Evolutionary conservation across 2,113 vertebrate genomes (phyloP), one percentile per base, ranked within the genome.

Genomic region (Serinus canaria): DNA sequence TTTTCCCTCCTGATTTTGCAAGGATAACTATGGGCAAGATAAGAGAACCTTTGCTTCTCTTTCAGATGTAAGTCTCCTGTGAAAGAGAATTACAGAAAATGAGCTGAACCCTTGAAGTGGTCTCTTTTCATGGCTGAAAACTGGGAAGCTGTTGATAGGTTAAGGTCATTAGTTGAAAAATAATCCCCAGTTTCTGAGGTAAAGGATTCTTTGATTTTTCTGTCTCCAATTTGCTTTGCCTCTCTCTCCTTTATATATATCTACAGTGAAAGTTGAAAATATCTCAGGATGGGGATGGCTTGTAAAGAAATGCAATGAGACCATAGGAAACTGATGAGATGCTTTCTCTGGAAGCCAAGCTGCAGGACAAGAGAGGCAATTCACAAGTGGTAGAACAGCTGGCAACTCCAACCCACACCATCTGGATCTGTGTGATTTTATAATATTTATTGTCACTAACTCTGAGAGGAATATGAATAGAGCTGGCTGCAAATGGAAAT

Each of bases 371-470:
- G 93, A 96, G 90, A 92, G 27, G 94, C 86, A 95, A 90, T 88
- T 91, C 58, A 93, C 74, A 83, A 93, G 82, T 79, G 62, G 41
- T 39, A 50, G 90, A 95, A 83, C 67, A 79, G 79, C 70, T 95
- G 83, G 80, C 93, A 95, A 50, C 82, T 94, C 39, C 77, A 97
- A 92, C 85, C 75, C 78, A 90, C 87, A 66, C 94, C 87, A 96
- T 96, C 82, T 95, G 87, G 86, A 69, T 82, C 87, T 89, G 85
- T 94, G 91, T 92, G 86, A 94, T 96, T 97, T 93, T 91, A 72
- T 96, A 73, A 59, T 93, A 94, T 96, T 97, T 95, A 89, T 92
- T 90, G 94, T 94, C 93, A 93, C 62, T 95, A 86, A 93, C 91
- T 96, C 90, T 44, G 73, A 90, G 94, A 95, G 87, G 68, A 95